Evolutionary conservation across 2,888 invertebrate genomes (phyloP).

Genomic region (Diarsia brunnea): DNA sequence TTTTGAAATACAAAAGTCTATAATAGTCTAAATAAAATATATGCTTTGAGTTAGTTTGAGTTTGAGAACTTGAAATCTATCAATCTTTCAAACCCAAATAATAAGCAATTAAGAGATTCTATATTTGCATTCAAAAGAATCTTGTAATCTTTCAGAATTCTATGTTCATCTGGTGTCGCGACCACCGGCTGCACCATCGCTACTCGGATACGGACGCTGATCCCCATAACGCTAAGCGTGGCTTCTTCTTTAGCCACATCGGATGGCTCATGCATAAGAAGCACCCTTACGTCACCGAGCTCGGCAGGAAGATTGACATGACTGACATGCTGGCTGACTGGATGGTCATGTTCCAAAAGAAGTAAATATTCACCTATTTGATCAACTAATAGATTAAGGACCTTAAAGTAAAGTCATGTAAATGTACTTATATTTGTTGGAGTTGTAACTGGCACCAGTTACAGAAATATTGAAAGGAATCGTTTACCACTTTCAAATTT

Average conservation of each 20-base stretch:
- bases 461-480: too few species aligned
- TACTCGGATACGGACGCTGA: conserved; percentile 93
- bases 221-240: conserved; percentile 94
- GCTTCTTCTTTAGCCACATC: conserved; percentile 97
- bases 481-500: too few species aligned
- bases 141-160: conserved; percentile 91
- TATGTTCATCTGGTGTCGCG: conserved; percentile 94
- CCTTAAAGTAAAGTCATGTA: neutral
- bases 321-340: conserved; percentile 93
- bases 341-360: conserved; percentile 94
- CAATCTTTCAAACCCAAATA: neutral
- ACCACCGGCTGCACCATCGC: conserved; percentile 95
- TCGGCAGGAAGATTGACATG: conserved; percentile 93
- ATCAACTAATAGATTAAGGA: neutral
- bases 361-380: conserved; percentile 83
- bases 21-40: too few species aligned
- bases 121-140: neutral
- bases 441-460: too few species aligned
- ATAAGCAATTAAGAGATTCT: too few species aligned
- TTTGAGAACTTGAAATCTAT: neutral
- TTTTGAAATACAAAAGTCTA: too few species aligned
- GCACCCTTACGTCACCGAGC: conserved; percentile 93
- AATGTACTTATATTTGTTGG: neutral
- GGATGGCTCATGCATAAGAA: conserved; percentile 96
- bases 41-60: too few species aligned